phyloP scores from a whole-genome alignment of 1,140 invertebrate genomes.

The Achatina immaculata region DNA sequence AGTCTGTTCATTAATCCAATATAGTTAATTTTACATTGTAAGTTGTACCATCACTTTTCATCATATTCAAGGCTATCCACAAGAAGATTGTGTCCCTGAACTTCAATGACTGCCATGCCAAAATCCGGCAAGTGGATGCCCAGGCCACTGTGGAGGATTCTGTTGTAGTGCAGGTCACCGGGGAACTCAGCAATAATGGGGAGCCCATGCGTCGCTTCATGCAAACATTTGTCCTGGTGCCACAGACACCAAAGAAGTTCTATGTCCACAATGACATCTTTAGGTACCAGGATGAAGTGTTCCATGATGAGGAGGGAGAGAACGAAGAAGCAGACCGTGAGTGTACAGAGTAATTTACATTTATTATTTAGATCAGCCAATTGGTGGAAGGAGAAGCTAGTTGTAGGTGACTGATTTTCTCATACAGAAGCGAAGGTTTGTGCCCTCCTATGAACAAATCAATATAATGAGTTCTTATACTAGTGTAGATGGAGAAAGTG shows the following conservation, averaged over 20 bases:
- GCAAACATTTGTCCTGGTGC: slow-evolving; percentile 96
- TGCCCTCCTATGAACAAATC: too few species aligned
- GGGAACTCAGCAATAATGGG: slow-evolving; percentile 95
- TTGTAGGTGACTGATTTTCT: too few species aligned
- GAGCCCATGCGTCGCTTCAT: slow-evolving; percentile 97
- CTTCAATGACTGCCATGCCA: slow-evolving; percentile 96
- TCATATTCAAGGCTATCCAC: slow-evolving; percentile 85
- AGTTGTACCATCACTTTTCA: neutral
- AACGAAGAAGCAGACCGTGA: slow-evolving; percentile 75
- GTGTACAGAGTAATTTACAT: slow-evolving; percentile 57
- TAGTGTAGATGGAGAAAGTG: too few species aligned
- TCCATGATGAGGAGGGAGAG: slow-evolving; percentile 83
- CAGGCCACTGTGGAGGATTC: slow-evolving; percentile 93
- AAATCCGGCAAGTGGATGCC: slow-evolving; percentile 92
- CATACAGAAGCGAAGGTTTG: too few species aligned
- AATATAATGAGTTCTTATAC: too few species aligned
- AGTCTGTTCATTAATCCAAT: neutral
- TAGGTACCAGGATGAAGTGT: slow-evolving; percentile 92
- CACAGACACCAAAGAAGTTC: slow-evolving; percentile 95
- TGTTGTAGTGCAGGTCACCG: slow-evolving; percentile 96
- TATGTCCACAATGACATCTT: slow-evolving; percentile 99
- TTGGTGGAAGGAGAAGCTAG: too few species aligned
- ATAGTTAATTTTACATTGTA: too few species aligned
- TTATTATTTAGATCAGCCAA: too few species aligned
- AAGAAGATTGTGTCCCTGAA: slow-evolving; percentile 95